A percentile compares a stretch with the other conserved stretches of the same genome.
Evolutionary conservation across 2,113 vertebrate genomes (phyloP).

Genomic region (Poeciliopsis turrubarensis): DNA sequence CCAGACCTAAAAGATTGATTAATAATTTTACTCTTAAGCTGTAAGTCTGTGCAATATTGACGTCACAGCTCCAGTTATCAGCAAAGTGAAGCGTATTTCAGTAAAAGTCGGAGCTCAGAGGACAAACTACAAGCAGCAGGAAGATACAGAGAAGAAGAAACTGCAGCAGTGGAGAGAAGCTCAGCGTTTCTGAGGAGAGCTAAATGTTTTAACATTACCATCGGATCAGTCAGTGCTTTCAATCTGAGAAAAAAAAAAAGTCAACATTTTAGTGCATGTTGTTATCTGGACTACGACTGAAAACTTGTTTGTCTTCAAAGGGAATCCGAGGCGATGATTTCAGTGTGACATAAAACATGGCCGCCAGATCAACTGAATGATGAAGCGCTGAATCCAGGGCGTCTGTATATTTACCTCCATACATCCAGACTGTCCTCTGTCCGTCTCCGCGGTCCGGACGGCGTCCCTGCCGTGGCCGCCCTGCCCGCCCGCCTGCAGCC

Average conservation of each 20-base stretch:
- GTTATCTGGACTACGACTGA: conserved; percentile 15
- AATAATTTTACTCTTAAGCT: not conserved
- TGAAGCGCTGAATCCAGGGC: conserved; percentile 48
- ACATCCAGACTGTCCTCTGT: conserved; percentile 82
- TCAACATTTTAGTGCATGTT: conserved; percentile 48
- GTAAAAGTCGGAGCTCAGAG: conserved; percentile 26
- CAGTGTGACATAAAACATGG: conserved; percentile 56
- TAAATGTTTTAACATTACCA: conserved; percentile 69
- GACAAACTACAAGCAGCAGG: conserved; percentile 36
- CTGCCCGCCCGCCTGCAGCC: conserved; percentile 77
- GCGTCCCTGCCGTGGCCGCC: conserved; percentile 77
- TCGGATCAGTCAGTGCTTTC: conserved; percentile 72
- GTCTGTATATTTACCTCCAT: conserved; percentile 89
- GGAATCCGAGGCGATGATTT: conserved; percentile 29
- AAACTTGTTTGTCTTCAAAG: conserved; percentile 41
- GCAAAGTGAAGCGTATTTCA: conserved; percentile 23
- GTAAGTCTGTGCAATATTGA: not conserved
- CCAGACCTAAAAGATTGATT: not conserved
- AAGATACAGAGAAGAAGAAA: conserved; percentile 45
- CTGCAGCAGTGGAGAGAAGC: conserved; percentile 39
- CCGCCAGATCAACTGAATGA: conserved; percentile 53
- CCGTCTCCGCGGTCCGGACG: conserved; percentile 66
- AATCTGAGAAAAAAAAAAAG: conserved; percentile 68
- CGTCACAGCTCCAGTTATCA: conserved; percentile 12
- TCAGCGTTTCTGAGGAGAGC: conserved; percentile 37